Conservation (phyloP, 2,797 vertebrate genomes). For the Buceros bicornis region DNA sequence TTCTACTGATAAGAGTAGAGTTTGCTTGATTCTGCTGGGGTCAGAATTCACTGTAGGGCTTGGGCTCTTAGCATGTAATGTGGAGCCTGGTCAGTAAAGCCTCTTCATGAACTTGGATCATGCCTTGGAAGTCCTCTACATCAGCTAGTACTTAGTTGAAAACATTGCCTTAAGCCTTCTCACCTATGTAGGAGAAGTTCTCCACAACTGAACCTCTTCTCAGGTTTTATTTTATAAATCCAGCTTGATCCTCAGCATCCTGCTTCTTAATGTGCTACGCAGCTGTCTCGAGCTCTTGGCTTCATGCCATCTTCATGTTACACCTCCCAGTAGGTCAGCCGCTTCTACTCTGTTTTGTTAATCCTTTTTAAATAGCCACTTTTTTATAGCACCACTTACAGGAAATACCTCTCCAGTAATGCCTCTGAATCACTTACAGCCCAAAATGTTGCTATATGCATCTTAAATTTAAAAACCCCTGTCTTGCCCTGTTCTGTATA, state of each 20-base stretch:
- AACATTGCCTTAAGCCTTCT: conserved; percentile 12
- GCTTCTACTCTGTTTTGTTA: conserved; percentile 4
- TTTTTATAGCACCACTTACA: not conserved
- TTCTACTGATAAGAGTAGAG: not conserved
- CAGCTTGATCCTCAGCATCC: not conserved
- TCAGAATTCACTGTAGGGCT: not conserved
- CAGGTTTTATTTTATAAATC: conserved; percentile 7
- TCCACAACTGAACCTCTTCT: not conserved
- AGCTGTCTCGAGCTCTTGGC: not conserved
- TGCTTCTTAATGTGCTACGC: not conserved
- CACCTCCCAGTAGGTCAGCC: not conserved
- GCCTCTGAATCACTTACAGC: not conserved
- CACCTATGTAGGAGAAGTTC: not conserved
- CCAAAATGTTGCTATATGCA: not conserved
- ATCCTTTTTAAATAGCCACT: not conserved
- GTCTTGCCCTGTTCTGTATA: not conserved
- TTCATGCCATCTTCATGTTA: not conserved
- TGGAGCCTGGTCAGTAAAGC: not conserved
- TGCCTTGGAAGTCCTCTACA: not conserved
- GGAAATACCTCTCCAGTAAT: not conserved
- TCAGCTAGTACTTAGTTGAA: not conserved
- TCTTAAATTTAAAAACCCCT: not conserved
- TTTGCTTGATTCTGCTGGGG: not conserved
- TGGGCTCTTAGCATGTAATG: not conserved
- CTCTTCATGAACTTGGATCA: not conserved